Evolutionary conservation across 2,888 invertebrate species (phyloP), one percentile per base, ranked within the genome.

Genomic region (Slavum lentiscoides): DNA sequence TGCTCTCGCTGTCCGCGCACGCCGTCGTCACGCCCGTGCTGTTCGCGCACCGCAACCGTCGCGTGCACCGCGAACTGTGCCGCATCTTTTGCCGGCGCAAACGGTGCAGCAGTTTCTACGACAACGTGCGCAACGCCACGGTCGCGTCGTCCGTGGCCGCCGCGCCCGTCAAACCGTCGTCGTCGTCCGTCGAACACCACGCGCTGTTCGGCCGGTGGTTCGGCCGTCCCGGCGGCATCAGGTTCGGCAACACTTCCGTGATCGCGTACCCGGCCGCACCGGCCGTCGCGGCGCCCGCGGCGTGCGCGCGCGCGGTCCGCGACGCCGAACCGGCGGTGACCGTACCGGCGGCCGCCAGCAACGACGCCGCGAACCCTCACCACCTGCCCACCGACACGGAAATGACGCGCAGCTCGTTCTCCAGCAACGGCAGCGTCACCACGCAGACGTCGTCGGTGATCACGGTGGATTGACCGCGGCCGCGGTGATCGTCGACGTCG

Each of bases 41-140:
- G 72, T 94, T 94, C 86, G 93, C 93, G 58, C 91, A 93, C 86
- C 89, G 94, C 7, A 92, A 92, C 83, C 89, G 91, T 21, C 88
- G 92, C 43, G 90, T 92, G 4, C 89, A 90, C 84, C 85, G 89
- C 17, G 90, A 91, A 84, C 87, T 90, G 83, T 88, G 83, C 74
- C 80, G 80, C 49, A 58, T 83, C 58, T 83, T 83, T 39, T 82
- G 83, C 58, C 80, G 80, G 39, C 82, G 82, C 17, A 83, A 81
- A 73, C 74, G 82, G 55, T 81, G 80, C 49, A 73, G 74, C 73
- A 82, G 83, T 58, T 83, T 83, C 73, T 83, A 83, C 82, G 82
- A 82, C 59, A 69, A 74, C 80, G 43, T 69, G 37, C 73, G 81
- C 15, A 68, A 74, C 73, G 82, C 68, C 6, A 74, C 82, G 2